These are phyloP conservation scores for western clawed frog (Xenopus tropicalis) DNA, from an alignment of 2,113 vertebrate species.

Conservation along the genomic window UCB_Xtro_10.0 CM004450.2:127147501-127148000, in stretches of 20 bases:
- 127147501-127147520: too few relatives aligned
- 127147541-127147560: too few relatives aligned
- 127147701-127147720: background rate
- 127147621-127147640: background rate
- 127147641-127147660: background rate
- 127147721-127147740: background rate
- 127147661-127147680: background rate
- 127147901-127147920: constrained; percentile 11
- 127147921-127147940: constrained; percentile 19
- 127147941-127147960: constrained; percentile 12
- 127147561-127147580: too few relatives aligned
- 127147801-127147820: background rate
- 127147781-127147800: background rate
- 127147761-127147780: background rate
- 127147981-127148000: constrained; percentile 16
- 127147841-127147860: constrained; percentile 28
- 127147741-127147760: background rate
- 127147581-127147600: background rate
- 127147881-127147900: constrained; percentile 21
- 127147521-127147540: too few relatives aligned
- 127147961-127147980: constrained; percentile 21
- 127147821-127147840: constrained; percentile 21
- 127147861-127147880: constrained; percentile 34
- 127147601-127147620: background rate
- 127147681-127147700: background rate